phyloP scores from a whole-genome alignment of 2,113 vertebrate genomes.

The Semicossyphus pulcher region DNA sequence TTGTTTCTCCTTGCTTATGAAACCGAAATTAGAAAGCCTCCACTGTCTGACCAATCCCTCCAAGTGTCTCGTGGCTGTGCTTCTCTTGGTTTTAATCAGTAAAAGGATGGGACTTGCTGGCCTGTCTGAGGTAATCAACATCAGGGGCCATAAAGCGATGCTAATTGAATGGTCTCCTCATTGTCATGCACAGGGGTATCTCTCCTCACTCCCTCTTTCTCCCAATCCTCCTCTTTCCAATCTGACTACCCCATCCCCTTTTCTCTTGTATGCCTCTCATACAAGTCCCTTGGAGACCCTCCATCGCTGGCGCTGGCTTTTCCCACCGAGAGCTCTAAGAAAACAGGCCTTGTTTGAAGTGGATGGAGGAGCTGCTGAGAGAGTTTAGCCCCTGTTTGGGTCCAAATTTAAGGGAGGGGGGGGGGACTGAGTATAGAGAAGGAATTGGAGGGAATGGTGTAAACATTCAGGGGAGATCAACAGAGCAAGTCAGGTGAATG shows the following conservation, averaged over 20 bases:
- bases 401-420: constrained; percentile 37
- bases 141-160: constrained; percentile 80
- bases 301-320: constrained; percentile 64
- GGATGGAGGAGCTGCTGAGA: constrained; percentile 64
- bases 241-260: constrained; percentile 60
- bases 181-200: constrained; percentile 81
- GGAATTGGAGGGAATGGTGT: constrained; percentile 11
- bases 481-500: constrained; percentile 36
- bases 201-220: constrained; percentile 60
- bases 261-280: constrained; percentile 72
- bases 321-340: constrained; percentile 79
- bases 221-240: constrained; percentile 61
- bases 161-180: constrained; percentile 86
- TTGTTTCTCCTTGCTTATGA: constrained; percentile 77
- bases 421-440: no score
- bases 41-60: constrained; percentile 64
- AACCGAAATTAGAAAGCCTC: constrained; percentile 72
- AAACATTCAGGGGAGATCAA: constrained; percentile 24
- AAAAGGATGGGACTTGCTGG: constrained; percentile 77
- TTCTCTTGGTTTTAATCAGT: constrained; percentile 82
- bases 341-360: constrained; percentile 82
- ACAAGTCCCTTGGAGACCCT: constrained; percentile 72
- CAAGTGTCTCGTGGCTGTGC: constrained; percentile 56
- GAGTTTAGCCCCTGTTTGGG: constrained; percentile 67
- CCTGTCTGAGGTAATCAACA: constrained; percentile 85